phyloP scores from a whole-genome alignment of 1,140 invertebrate species.

The Drosophila mojavensis region DNA sequence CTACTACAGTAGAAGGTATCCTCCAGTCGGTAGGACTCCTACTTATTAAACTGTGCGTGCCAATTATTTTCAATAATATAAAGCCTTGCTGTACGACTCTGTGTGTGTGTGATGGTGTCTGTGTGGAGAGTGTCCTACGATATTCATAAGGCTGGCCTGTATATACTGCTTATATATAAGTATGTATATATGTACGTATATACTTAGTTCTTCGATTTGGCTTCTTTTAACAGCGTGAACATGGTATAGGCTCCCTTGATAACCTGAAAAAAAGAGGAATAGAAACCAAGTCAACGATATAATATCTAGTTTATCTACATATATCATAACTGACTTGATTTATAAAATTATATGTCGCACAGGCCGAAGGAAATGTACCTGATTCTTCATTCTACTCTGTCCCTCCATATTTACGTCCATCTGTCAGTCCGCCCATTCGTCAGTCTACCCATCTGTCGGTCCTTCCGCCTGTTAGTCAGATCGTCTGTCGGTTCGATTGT shows the following conservation, averaged over 20 bases:
- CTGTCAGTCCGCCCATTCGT: no score
- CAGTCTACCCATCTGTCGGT: no score
- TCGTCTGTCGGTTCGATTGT: no score
- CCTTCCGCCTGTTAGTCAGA: no score
- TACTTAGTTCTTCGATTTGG: constrained; percentile 33
- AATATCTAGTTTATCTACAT: no score
- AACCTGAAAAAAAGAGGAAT: constrained; percentile 39
- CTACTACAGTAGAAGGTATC: background rate
- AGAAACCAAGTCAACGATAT: no score
- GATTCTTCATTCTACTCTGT: no score
- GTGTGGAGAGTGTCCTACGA: background rate
- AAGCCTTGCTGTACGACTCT: background rate
- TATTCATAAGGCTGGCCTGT: constrained; percentile 7
- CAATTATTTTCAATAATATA: constrained; percentile 23
- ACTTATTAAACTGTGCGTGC: constrained; percentile 2
- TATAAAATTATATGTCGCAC: no score
- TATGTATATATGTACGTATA: background rate
- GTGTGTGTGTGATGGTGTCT: background rate
- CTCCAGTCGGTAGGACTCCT: background rate
- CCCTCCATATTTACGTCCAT: no score
- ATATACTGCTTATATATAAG: no score
- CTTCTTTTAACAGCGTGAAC: constrained; percentile 58
- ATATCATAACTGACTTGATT: no score
- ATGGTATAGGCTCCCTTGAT: constrained; percentile 61
- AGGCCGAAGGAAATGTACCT: no score